These are phyloP conservation scores for Elysia crispata DNA, from an alignment of 2,888 invertebrate genomes.

Conservation along the genomic window DNA sequence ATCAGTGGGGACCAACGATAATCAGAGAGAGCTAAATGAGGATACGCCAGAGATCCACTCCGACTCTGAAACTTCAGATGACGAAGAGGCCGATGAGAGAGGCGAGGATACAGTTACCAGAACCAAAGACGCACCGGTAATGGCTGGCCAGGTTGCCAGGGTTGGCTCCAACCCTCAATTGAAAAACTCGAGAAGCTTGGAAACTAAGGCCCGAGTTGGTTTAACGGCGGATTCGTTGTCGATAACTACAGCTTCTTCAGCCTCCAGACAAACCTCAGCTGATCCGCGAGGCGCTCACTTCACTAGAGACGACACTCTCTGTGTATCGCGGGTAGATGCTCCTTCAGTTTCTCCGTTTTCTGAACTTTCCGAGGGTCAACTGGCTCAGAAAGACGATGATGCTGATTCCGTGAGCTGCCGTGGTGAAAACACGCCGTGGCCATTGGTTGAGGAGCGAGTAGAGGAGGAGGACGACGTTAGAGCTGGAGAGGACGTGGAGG, in stretches of 20 bases:
- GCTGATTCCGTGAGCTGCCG: no score
- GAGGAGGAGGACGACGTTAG: slow-evolving; percentile 16
- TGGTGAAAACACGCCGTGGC: no score
- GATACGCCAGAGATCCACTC: background rate
- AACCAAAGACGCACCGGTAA: background rate
- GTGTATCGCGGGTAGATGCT: slow-evolving; percentile 17
- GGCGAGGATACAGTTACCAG: background rate
- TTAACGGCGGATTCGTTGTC: no score
- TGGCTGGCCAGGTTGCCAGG: no score
- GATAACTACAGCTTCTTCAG: no score
- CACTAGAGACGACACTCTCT: background rate
- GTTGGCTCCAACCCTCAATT: no score
- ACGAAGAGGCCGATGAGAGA: background rate
- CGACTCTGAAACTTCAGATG: background rate
- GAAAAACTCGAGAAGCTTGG: no score
- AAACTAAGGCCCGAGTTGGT: no score
- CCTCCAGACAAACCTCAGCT: no score
- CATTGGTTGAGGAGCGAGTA: slow-evolving; percentile 1
- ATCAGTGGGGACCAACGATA: background rate
- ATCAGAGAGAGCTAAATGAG: background rate
- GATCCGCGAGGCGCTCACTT: no score
- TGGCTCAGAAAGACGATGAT: no score
- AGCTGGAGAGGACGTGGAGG: background rate
- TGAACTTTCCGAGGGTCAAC: no score
- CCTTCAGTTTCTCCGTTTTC: background rate